Percentiles rank a stretch among this genome's conserved stretches.
These are phyloP conservation scores for Drosophila prosaltans DNA, from an alignment of 1,140 invertebrate genomes.

Conservation along the genomic window DNA sequence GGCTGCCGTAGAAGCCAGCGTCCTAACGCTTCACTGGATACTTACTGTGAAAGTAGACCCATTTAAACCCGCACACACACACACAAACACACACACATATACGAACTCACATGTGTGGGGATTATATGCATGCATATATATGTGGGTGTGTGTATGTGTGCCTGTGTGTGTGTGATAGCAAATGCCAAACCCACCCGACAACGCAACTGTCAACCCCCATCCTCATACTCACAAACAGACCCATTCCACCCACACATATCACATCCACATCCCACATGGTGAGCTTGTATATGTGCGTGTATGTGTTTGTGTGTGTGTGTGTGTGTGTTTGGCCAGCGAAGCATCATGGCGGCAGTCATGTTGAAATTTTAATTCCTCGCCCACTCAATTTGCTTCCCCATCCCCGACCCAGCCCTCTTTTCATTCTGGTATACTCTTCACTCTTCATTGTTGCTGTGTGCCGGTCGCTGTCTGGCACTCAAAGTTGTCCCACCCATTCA, in stretches of 20 bases:
- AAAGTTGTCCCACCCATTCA: conserved; percentile 57
- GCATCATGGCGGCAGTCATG: conserved; percentile 78
- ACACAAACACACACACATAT: conserved; percentile 23
- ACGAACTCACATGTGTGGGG: conserved; percentile 34
- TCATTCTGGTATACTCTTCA: neutral
- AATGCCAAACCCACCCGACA: conserved; percentile 72
- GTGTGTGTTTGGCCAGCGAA: conserved; percentile 67
- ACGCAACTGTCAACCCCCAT: conserved; percentile 39
- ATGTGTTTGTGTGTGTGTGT: conserved; percentile 13
- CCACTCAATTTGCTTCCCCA: conserved; percentile 71
- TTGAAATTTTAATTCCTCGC: conserved; percentile 80
- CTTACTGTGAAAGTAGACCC: conserved; percentile 76
- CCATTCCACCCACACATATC: conserved; percentile 6
- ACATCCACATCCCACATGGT: conserved; percentile 17
- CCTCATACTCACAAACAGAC: conserved; percentile 11
- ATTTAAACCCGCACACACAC: conserved; percentile 61
- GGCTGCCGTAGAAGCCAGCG: conserved; percentile 63
- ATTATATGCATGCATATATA: conserved; percentile 28
- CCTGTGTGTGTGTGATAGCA: conserved; percentile 68
- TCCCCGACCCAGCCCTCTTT: neutral
- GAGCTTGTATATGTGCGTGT: too few relatives aligned
- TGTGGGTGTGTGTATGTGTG: conserved; percentile 48
- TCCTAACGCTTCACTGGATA: conserved; percentile 79
- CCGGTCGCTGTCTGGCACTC: conserved; percentile 71
- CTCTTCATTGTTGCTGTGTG: conserved; percentile 47